phyloP scores from a whole-genome alignment of 2,113 vertebrate species.

The Syngnathus typhle region DNA sequence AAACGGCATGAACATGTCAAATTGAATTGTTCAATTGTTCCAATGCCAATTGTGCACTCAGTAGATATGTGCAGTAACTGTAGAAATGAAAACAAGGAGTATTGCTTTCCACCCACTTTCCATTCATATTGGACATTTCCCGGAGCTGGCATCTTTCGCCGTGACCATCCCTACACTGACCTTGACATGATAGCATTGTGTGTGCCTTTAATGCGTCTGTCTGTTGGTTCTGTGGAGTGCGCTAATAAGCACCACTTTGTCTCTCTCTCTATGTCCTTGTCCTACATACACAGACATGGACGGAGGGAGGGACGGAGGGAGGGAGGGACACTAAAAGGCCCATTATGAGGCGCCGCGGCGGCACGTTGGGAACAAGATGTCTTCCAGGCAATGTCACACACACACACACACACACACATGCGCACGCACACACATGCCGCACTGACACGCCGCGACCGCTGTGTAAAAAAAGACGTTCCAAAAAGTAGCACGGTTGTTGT shows the following conservation, averaged over 20 bases:
- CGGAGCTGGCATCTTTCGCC: conserved; percentile 9
- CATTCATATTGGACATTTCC: not conserved
- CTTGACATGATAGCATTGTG: not conserved
- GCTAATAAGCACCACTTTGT: conserved; percentile 50
- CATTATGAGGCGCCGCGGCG: conserved; percentile 30
- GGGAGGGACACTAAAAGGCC: conserved; percentile 4
- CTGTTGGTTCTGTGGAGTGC: conserved; percentile 26
- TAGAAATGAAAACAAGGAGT: too few relatives aligned
- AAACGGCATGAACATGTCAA: too few relatives aligned
- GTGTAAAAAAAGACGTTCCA: not conserved
- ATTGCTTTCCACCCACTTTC: too few relatives aligned
- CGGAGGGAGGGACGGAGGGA: not conserved
- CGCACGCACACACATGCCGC: not conserved
- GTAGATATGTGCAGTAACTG: too few relatives aligned
- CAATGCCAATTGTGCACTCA: too few relatives aligned
- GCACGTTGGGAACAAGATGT: conserved; percentile 22
- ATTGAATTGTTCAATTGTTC: too few relatives aligned
- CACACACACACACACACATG: not conserved
- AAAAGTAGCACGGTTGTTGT: too few relatives aligned
- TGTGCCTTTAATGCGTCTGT: conserved; percentile 2
- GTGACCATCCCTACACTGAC: conserved; percentile 1
- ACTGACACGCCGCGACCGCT: not conserved
- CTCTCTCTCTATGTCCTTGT: conserved; percentile 57
- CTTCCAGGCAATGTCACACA: conserved; percentile 28
- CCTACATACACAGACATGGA: conserved; percentile 44